These are phyloP conservation scores for Enteromius argenteus DNA, from an alignment of 2,797 vertebrate genomes.

Conservation along the genomic window DNA sequence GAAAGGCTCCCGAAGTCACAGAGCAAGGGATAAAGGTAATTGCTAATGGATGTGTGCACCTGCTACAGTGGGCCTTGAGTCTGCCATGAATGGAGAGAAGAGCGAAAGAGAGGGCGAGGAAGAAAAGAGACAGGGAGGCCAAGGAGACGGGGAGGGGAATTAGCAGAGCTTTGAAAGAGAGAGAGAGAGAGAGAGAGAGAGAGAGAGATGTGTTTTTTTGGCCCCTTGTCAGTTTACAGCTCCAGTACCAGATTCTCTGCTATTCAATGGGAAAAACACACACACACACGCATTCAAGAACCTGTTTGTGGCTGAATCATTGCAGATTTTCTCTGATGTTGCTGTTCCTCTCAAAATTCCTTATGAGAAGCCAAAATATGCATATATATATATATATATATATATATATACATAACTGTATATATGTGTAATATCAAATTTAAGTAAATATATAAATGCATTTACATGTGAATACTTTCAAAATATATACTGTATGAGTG, in stretches of 20 bases:
- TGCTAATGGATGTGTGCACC: constrained; percentile 75
- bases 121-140: constrained; percentile 2
- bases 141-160: background rate
- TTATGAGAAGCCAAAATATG: background rate
- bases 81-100: constrained; percentile 38
- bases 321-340: background rate
- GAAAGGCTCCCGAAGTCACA: constrained; percentile 45
- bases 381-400: too few relatives aligned
- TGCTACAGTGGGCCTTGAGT: constrained; percentile 69
- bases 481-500: too few relatives aligned
- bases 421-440: too few relatives aligned
- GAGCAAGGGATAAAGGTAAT: constrained; percentile 73
- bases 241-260: background rate
- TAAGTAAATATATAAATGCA: too few relatives aligned
- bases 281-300: background rate
- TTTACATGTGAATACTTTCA: too few relatives aligned
- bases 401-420: too few relatives aligned
- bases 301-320: background rate
- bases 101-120: constrained; percentile 21
- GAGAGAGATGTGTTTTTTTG: background rate
- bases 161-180: background rate
- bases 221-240: constrained; percentile 3
- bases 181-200: background rate
- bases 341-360: background rate
- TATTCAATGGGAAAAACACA: background rate